Conservation (phyloP, 2,113 vertebrate species). For the Pardalotus punctatus region DNA sequence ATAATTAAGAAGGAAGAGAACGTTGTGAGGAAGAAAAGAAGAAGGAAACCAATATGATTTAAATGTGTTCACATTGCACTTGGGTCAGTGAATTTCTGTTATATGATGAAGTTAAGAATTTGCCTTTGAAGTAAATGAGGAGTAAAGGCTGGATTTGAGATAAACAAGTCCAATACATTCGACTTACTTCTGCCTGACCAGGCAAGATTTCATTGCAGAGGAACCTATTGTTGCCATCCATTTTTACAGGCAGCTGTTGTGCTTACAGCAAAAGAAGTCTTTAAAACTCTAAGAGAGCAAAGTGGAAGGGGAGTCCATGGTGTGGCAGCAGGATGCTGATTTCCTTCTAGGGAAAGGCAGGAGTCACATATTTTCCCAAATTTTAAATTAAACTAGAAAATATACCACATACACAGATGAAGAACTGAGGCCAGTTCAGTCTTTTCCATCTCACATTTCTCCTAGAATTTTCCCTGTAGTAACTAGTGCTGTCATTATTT, state of each 20-base stretch:
- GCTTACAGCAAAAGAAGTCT: background rate
- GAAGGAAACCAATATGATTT: conserved; percentile 32
- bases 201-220: background rate
- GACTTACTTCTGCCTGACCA: conserved; percentile 37
- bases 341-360: background rate
- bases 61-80: conserved; percentile 46
- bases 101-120: conserved; percentile 29
- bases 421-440: background rate
- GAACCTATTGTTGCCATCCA: background rate
- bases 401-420: background rate
- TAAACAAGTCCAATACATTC: background rate
- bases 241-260: conserved; percentile 4
- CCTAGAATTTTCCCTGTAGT: background rate
- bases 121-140: conserved; percentile 38
- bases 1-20: conserved; percentile 34
- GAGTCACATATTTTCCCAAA: background rate
- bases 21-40: background rate
- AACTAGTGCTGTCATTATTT: conserved; percentile 35
- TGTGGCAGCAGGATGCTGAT: background rate
- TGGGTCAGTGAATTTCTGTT: conserved; percentile 58
- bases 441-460: background rate
- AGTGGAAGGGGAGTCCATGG: background rate
- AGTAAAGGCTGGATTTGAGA: background rate
- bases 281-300: background rate
- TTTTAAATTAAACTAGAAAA: background rate